These are phyloP conservation scores for Latrodectus elegans DNA, from an alignment of 2,888 invertebrate species.

Conservation along the genomic window DNA sequence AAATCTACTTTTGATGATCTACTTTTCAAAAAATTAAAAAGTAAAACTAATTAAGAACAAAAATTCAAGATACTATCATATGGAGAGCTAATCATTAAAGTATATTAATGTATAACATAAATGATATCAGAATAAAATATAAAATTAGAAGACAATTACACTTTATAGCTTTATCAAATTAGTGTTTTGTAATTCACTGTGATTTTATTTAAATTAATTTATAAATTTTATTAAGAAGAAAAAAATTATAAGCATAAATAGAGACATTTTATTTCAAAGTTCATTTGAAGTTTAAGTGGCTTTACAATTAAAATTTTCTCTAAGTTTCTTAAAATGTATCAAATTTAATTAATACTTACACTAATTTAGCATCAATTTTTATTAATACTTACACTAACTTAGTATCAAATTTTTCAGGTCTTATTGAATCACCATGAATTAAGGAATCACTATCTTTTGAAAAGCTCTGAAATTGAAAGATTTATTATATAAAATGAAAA, in stretches of 20 bases:
- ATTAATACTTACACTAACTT: slow-evolving; percentile 46
- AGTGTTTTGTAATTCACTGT: too few relatives aligned
- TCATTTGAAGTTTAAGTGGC: too few relatives aligned
- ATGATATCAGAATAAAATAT: too few relatives aligned
- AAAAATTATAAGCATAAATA: background rate
- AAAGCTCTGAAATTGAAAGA: slow-evolving; percentile 55
- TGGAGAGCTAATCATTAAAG: too few relatives aligned
- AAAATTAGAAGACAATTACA: too few relatives aligned
- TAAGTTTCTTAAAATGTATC: background rate
- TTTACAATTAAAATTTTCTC: background rate
- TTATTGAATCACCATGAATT: slow-evolving; percentile 65
- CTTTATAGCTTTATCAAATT: too few relatives aligned
- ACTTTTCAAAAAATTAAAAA: too few relatives aligned
- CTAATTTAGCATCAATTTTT: slow-evolving; percentile 57
- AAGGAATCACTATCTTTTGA: slow-evolving; percentile 69
- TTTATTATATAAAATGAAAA: background rate
- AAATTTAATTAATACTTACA: slow-evolving; percentile 31
- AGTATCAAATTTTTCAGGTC: slow-evolving; percentile 64
- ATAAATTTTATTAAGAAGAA: background rate
- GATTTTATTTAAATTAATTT: too few relatives aligned
- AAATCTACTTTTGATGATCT: too few relatives aligned
- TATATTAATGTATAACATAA: too few relatives aligned
- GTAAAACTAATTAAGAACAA: too few relatives aligned
- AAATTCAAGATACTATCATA: too few relatives aligned
- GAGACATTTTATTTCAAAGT: background rate